phyloP scores from a whole-genome alignment of 2,113 vertebrate species.

The Phyllopteryx taeniolatus region DNA sequence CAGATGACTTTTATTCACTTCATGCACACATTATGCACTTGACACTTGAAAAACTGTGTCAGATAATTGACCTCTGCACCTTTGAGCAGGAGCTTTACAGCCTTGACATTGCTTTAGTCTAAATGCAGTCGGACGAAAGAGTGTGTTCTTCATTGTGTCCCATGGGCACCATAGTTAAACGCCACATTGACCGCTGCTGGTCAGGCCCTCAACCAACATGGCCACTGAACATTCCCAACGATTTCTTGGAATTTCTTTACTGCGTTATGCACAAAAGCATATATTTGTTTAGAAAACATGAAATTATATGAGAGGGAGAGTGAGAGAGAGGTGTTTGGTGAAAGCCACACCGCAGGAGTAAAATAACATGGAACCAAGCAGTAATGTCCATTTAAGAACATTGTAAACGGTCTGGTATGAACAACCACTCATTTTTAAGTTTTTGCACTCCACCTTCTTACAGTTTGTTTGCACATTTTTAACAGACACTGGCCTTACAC shows the following conservation, averaged over 20 bases:
- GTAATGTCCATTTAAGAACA: slow-evolving; percentile 13
- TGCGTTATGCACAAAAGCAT: slow-evolving; percentile 38
- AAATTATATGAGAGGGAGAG: slow-evolving; percentile 39
- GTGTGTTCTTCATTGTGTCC: slow-evolving; percentile 45
- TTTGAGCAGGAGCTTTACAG: slow-evolving; percentile 29
- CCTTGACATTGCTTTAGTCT: slow-evolving; percentile 22
- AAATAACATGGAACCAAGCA: slow-evolving; percentile 15
- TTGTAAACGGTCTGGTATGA: slow-evolving; percentile 16
- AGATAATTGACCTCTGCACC: not conserved
- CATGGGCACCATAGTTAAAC: slow-evolving; percentile 47
- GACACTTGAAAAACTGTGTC: not conserved
- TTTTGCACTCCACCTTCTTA: slow-evolving; percentile 14
- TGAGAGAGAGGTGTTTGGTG: slow-evolving; percentile 28
- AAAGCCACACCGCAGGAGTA: slow-evolving; percentile 15
- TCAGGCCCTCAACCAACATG: slow-evolving; percentile 46
- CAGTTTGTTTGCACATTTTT: slow-evolving; percentile 13
- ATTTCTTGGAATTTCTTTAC: slow-evolving; percentile 36
- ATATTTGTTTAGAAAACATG: slow-evolving; percentile 37
- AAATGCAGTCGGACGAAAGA: slow-evolving; percentile 32
- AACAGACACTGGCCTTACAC: slow-evolving; percentile 33
- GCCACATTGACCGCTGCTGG: slow-evolving; percentile 55
- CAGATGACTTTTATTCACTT: not conserved
- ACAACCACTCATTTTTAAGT: slow-evolving; percentile 14
- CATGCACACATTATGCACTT: not conserved
- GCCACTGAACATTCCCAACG: slow-evolving; percentile 49